Evolutionary conservation across 1,140 invertebrate genomes (phyloP).

Genomic region (Drosophila prosaltans): DNA sequence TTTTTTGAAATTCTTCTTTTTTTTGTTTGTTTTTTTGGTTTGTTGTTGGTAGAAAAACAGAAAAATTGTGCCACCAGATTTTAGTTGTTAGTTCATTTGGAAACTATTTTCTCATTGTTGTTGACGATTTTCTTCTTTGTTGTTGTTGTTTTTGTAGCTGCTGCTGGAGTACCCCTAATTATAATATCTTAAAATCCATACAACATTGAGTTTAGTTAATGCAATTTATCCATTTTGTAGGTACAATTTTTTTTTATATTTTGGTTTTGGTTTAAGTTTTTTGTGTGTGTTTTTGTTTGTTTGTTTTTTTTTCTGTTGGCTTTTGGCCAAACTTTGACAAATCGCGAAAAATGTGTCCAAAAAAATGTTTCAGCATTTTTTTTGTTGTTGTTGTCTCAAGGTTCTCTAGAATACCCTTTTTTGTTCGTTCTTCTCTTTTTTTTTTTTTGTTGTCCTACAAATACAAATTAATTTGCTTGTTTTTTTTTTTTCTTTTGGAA

Average conservation of each 20-base stretch:
- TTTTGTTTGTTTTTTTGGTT: slow-evolving; percentile 45
- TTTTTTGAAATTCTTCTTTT: slow-evolving; percentile 21
- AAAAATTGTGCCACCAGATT: slow-evolving; percentile 79
- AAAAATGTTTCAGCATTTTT: slow-evolving; percentile 75
- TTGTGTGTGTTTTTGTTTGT: not conserved
- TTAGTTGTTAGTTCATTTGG: slow-evolving; percentile 53
- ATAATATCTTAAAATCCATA: slow-evolving; percentile 54
- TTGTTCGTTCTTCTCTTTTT: not conserved
- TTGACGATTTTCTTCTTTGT: slow-evolving; percentile 30
- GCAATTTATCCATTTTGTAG: slow-evolving; percentile 57
- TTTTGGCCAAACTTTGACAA: slow-evolving; percentile 64
- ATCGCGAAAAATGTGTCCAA: slow-evolving; percentile 62
- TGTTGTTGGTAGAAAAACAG: slow-evolving; percentile 76
- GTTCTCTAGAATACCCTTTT: slow-evolving; percentile 41
- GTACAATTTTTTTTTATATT: slow-evolving; percentile 68
- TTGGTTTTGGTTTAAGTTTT: slow-evolving; percentile 23
- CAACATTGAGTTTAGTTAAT: slow-evolving; percentile 74
- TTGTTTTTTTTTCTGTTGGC: slow-evolving; percentile 58
- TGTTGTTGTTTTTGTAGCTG: slow-evolving; percentile 66
- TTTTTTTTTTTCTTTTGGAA: slow-evolving; percentile 54
- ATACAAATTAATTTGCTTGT: slow-evolving; percentile 24
- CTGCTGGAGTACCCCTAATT: slow-evolving; percentile 72
- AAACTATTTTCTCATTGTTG: slow-evolving; percentile 25
- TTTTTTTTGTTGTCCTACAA: slow-evolving; percentile 55
- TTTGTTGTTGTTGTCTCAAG: not conserved